Evolutionary conservation across 2,113 vertebrate species (phyloP).

Genomic region (Calyptomena viridis): DNA sequence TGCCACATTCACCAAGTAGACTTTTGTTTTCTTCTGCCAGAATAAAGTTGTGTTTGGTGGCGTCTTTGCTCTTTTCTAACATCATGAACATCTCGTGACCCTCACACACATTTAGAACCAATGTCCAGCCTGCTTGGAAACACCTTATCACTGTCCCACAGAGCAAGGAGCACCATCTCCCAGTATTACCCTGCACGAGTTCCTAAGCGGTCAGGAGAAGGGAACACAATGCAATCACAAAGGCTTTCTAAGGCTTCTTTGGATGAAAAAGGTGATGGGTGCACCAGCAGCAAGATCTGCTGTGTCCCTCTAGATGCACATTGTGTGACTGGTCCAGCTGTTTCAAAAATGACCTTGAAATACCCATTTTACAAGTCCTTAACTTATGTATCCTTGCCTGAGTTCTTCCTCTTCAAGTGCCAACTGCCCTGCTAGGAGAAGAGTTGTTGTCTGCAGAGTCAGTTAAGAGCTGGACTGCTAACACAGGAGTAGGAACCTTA

Average conservation of each 20-base stretch:
- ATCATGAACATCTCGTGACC: accelerated
- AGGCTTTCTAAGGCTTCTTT: not conserved
- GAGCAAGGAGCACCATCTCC: not conserved
- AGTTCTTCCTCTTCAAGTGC: not conserved
- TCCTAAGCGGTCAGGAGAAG: not conserved
- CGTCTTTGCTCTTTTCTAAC: not conserved
- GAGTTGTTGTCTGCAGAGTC: not conserved
- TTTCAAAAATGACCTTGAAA: not conserved
- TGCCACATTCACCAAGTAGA: not conserved
- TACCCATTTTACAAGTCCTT: not conserved
- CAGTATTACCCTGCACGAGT: accelerated
- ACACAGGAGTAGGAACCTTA: not conserved
- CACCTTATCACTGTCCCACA: not conserved
- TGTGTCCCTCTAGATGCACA: not conserved
- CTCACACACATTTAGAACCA: not conserved
- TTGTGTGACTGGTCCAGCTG: not conserved
- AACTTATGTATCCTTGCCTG: not conserved
- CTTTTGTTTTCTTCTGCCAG: not conserved
- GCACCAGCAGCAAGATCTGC: not conserved
- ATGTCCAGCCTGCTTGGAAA: not conserved
- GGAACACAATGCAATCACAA: not conserved
- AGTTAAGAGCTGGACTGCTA: not conserved
- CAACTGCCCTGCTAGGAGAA: not conserved
- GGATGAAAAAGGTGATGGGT: not conserved
- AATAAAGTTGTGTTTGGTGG: not conserved